A percentile compares a stretch with the other conserved stretches of the same genome.
These are phyloP conservation scores for Octonoba sinensis DNA, from an alignment of 2,888 invertebrate genomes.

Conservation along the genomic window DNA sequence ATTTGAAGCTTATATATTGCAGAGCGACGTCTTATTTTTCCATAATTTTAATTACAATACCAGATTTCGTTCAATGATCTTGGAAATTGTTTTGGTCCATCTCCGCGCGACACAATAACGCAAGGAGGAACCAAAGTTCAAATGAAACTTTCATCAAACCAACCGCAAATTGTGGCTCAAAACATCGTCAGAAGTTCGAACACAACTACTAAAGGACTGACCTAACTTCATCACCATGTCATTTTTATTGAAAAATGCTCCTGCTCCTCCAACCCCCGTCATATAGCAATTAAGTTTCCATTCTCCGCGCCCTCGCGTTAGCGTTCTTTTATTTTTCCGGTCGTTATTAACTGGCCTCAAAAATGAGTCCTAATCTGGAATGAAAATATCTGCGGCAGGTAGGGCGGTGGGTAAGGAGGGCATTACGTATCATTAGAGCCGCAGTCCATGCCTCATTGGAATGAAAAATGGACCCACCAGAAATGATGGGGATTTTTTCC, in stretches of 20 bases:
- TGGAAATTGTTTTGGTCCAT: no score
- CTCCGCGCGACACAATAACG: no score
- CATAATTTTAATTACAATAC: no score
- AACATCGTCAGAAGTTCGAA: no score
- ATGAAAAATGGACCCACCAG: constrained; percentile 23
- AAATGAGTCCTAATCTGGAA: constrained; percentile 16
- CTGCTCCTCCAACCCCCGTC: neutral
- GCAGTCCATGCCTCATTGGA: constrained; percentile 26
- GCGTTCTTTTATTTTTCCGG: neutral
- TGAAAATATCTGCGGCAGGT: neutral
- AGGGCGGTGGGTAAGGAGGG: neutral
- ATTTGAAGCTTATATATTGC: no score
- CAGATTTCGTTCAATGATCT: no score
- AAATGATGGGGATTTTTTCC: constrained; percentile 4
- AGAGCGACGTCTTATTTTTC: no score
- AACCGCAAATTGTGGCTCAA: no score
- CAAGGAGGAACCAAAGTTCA: no score
- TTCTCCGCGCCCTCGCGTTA: neutral
- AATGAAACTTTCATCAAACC: no score
- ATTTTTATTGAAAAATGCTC: neutral
- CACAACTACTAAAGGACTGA: no score
- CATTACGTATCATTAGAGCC: constrained; percentile 30
- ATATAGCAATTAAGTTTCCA: constrained; percentile 2
- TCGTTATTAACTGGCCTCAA: neutral
- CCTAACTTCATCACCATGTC: neutral